phyloP scores from a whole-genome alignment of 2,113 vertebrate species.

The Peromyscus polionotus region DNA sequence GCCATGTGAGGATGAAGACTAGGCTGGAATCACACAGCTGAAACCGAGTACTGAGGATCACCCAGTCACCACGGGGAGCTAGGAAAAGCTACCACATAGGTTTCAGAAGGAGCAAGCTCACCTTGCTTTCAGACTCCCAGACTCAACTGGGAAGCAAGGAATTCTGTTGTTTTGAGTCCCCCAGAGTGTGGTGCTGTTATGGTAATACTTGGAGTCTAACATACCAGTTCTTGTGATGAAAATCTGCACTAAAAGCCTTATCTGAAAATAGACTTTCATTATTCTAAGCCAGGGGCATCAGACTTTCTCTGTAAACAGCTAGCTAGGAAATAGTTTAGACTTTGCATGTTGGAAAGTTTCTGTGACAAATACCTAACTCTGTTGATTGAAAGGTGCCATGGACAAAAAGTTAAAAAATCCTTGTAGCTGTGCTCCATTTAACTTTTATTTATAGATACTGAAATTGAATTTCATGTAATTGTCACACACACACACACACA shows the following conservation, averaged over 20 bases:
- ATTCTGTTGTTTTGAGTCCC: not conserved
- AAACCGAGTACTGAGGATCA: not conserved
- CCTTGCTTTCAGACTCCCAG: not conserved
- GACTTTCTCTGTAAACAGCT: not conserved
- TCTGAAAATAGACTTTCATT: constrained; percentile 22
- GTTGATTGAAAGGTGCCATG: not conserved
- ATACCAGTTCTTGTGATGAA: not conserved
- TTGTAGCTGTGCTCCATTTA: not conserved
- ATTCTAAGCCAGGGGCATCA: not conserved
- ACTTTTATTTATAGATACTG: not conserved
- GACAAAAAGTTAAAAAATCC: not conserved
- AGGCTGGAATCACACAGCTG: not conserved
- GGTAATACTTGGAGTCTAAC: not conserved
- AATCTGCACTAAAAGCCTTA: not conserved
- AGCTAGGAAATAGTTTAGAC: constrained; percentile 6
- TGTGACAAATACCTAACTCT: constrained; percentile 22
- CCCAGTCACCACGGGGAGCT: not conserved
- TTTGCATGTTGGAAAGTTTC: not conserved
- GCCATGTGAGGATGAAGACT: not conserved
- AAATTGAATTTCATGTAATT: constrained; percentile 63
- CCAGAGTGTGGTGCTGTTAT: not conserved
- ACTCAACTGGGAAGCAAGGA: not conserved
- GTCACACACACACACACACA: constrained; percentile 1
- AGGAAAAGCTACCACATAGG: not conserved
- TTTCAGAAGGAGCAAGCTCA: not conserved